Conservation (phyloP, 2,113 vertebrate species). For the Alligator mississippiensis region DNA sequence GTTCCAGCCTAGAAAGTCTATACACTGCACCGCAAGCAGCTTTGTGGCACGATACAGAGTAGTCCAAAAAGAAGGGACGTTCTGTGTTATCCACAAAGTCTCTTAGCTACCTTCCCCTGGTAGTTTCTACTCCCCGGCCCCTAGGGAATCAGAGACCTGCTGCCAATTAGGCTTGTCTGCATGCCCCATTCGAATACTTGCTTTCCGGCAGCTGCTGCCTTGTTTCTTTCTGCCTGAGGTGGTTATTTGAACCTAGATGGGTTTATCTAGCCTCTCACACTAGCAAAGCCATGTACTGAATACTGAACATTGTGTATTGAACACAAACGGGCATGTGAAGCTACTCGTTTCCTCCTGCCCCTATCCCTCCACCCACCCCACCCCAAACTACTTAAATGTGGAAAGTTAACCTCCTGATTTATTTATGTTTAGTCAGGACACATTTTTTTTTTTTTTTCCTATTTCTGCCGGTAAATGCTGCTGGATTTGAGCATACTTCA, state of each 20-base stretch:
- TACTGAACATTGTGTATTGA: neutral
- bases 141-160: neutral
- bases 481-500: neutral
- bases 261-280: neutral
- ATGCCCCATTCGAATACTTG: rapidly evolving
- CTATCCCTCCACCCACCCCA: neutral
- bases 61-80: no score
- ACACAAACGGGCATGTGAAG: neutral
- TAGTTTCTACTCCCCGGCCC: neutral
- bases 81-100: neutral
- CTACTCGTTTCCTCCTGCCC: neutral
- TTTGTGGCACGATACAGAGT: neutral
- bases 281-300: neutral
- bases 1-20: neutral
- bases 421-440: neutral
- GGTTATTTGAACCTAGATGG: neutral
- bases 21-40: neutral
- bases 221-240: neutral
- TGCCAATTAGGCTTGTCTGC: neutral
- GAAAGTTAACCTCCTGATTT: neutral
- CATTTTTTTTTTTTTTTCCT: neutral
- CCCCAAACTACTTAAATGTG: neutral
- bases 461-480: neutral
- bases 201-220: neutral
- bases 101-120: neutral